Evolutionary conservation across 2,797 vertebrate genomes (phyloP).

Genomic region (Dicrostonyx torquatus): DNA sequence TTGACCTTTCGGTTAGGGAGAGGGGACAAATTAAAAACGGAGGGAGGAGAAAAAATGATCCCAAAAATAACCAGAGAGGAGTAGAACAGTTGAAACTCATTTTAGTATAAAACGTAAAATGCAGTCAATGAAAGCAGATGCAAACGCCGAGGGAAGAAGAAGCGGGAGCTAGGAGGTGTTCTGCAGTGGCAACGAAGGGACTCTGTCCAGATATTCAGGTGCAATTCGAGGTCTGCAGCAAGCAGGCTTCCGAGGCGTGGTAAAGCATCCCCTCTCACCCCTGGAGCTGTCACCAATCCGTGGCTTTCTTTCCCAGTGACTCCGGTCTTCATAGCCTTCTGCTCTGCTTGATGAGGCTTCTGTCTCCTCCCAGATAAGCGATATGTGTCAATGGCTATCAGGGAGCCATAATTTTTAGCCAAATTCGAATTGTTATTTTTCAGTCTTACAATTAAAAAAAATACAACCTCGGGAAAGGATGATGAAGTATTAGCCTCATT

Average conservation of each 20-base stretch:
- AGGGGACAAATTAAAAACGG: not conserved
- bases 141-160: not conserved
- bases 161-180: not conserved
- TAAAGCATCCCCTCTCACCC: not conserved
- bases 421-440: conserved; percentile 66
- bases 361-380: conserved; percentile 41
- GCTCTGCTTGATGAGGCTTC: conserved; percentile 16
- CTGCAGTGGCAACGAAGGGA: not conserved
- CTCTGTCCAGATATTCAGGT: conserved; percentile 55
- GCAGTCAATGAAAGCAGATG: not conserved
- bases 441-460: conserved; percentile 39
- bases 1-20: conserved; percentile 27
- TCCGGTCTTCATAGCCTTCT: conserved; percentile 29
- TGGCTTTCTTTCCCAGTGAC: conserved; percentile 39
- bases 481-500: not conserved
- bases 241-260: not conserved
- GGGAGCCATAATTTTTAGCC: conserved; percentile 55
- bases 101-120: conserved; percentile 25
- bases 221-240: conserved; percentile 4
- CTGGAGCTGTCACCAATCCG: conserved; percentile 38
- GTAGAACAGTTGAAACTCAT: conserved; percentile 2
- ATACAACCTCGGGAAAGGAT: conserved; percentile 48
- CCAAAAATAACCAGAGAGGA: not conserved
- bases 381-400: conserved; percentile 55
- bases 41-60: not conserved